These are phyloP conservation scores for Andricus curvator DNA, from an alignment of 2,888 invertebrate species.

Conservation along the genomic window DNA sequence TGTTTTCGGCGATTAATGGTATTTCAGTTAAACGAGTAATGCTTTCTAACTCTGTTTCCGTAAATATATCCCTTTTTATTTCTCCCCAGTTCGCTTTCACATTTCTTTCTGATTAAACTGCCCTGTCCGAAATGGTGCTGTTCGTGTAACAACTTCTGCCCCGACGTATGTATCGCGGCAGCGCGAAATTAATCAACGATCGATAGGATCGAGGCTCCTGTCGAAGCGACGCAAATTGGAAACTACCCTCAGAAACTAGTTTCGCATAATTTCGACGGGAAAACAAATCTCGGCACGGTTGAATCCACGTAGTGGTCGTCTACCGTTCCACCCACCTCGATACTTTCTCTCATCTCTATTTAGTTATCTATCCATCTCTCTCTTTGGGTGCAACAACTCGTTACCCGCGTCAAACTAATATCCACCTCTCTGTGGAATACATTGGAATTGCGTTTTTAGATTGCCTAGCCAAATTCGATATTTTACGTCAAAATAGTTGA, in stretches of 20 bases:
- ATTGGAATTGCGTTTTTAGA: slow-evolving; percentile 24
- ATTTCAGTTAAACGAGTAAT: slow-evolving; percentile 18
- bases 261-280: slow-evolving; percentile 72
- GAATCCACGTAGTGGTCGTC: slow-evolving; percentile 18
- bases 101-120: slow-evolving; percentile 71
- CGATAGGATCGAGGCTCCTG: slow-evolving; percentile 66
- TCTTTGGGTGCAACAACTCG: slow-evolving; percentile 4
- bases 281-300: slow-evolving; percentile 65
- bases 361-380: slow-evolving; percentile 22
- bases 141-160: slow-evolving; percentile 63
- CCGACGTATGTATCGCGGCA: slow-evolving; percentile 51
- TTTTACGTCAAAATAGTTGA: background rate
- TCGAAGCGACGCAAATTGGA: slow-evolving; percentile 71
- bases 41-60: slow-evolving; percentile 62
- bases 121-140: slow-evolving; percentile 44
- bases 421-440: slow-evolving; percentile 15
- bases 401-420: slow-evolving; percentile 24
- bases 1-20: background rate
- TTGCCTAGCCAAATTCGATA: slow-evolving; percentile 5
- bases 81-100: slow-evolving; percentile 55
- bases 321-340: slow-evolving; percentile 7
- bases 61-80: slow-evolving; percentile 55
- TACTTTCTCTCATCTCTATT: slow-evolving; percentile 31
- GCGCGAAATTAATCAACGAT: slow-evolving; percentile 68
- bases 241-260: slow-evolving; percentile 73